Evolutionary conservation across 1,140 invertebrate species (phyloP).

Genomic region (Drosophila lowei): DNA sequence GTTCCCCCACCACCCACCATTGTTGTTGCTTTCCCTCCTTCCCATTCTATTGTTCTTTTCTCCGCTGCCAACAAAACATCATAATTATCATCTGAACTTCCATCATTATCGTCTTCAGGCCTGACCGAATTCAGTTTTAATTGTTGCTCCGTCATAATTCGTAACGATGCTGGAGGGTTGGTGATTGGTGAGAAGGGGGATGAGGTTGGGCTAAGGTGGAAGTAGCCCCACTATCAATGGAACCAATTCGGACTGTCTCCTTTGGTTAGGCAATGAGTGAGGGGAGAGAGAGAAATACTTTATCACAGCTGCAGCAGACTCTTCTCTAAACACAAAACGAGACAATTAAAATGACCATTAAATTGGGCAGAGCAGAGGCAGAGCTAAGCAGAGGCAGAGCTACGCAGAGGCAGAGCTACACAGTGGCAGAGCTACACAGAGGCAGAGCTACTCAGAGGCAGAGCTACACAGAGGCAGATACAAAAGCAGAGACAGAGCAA

Average conservation of each 20-base stretch:
- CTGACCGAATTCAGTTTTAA: slow-evolving; percentile 52
- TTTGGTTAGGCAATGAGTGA: background rate
- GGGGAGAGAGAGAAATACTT: slow-evolving; percentile 42
- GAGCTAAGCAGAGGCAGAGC: background rate
- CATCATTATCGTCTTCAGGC: slow-evolving; percentile 52
- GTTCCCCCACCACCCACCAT: no score
- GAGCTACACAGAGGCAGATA: background rate
- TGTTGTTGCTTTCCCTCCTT: slow-evolving; percentile 2
- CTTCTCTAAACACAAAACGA: slow-evolving; percentile 58
- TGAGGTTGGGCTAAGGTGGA: background rate
- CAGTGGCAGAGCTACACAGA: background rate
- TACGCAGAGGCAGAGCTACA: background rate
- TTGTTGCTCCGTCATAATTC: slow-evolving; percentile 63
- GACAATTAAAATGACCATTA: slow-evolving; percentile 73
- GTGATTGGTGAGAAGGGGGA: background rate
- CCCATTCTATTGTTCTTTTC: slow-evolving; percentile 14
- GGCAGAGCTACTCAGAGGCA: background rate
- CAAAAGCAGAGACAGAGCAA: background rate
- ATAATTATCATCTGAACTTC: slow-evolving; percentile 44
- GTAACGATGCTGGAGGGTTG: slow-evolving; percentile 50
- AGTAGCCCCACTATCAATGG: slow-evolving; percentile 51
- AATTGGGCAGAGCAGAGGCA: slow-evolving; percentile 13
- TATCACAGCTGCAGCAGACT: slow-evolving; percentile 52
- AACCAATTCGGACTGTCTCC: slow-evolving; percentile 60
- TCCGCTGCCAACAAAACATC: slow-evolving; percentile 22